phyloP scores from a whole-genome alignment of 2,888 invertebrate genomes.

The Piscicola geometra region DNA sequence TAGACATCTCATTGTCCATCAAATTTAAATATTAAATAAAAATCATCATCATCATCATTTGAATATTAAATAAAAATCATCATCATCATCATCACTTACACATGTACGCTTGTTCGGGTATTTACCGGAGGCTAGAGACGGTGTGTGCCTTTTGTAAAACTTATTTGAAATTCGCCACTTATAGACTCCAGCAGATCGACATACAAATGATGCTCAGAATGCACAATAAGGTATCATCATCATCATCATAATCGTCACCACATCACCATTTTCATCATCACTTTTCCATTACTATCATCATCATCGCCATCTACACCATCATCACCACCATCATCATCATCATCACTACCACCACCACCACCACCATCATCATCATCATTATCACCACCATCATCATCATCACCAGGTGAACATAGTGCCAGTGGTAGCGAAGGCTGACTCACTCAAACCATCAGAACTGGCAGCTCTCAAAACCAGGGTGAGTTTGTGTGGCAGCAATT shows the following conservation, averaged over 20 bases:
- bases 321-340: constrained; percentile 25
- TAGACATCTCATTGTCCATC: too few relatives aligned
- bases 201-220: constrained; percentile 54
- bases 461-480: constrained; percentile 51
- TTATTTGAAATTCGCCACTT: too few relatives aligned
- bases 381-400: constrained; percentile 23
- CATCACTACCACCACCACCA: constrained; percentile 13
- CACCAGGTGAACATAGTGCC: constrained; percentile 56
- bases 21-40: too few relatives aligned
- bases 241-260: constrained; percentile 17
- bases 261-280: constrained; percentile 24
- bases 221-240: constrained; percentile 54
- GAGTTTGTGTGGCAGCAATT: neutral
- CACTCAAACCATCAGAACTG: constrained; percentile 54
- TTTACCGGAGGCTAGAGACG: too few relatives aligned
- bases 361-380: constrained; percentile 25
- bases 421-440: constrained; percentile 56
- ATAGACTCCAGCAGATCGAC: constrained; percentile 61
- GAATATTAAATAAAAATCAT: too few relatives aligned
- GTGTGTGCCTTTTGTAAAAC: too few relatives aligned
- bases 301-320: constrained; percentile 16
- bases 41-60: too few relatives aligned
- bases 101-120: too few relatives aligned
- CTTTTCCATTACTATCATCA: constrained; percentile 38
- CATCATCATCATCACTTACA: neutral